Evolutionary conservation across 2,113 vertebrate genomes (phyloP).

Genomic region (Cottus gobio): DNA sequence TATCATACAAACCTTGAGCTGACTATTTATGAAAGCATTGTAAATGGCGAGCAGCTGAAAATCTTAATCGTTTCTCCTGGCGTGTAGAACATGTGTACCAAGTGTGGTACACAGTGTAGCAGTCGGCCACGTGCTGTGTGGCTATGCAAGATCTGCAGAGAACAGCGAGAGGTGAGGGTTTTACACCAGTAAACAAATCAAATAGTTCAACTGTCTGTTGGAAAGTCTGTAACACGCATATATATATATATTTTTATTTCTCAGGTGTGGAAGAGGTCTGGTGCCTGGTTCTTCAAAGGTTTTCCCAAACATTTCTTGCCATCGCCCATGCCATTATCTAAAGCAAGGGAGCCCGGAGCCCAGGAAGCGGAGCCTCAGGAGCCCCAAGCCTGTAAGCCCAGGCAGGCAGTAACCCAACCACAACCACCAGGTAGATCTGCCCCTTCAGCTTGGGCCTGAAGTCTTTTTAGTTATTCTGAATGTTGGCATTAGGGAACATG

Average conservation of each 20-base stretch:
- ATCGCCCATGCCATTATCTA: constrained; percentile 91
- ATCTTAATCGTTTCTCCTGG: constrained; percentile 29
- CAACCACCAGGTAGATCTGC: constrained; percentile 58
- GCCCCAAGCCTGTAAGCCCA: constrained; percentile 63
- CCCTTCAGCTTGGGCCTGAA: not conserved
- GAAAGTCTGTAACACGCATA: not conserved
- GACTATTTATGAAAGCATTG: not conserved
- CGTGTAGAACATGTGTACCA: constrained; percentile 93
- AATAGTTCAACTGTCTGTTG: not conserved
- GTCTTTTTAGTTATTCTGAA: not conserved
- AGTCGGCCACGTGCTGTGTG: constrained; percentile 90
- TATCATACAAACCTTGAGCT: not conserved
- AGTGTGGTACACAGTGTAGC: constrained; percentile 92
- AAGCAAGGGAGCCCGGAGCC: constrained; percentile 73
- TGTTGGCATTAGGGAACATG: not conserved
- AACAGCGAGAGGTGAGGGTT: constrained; percentile 93
- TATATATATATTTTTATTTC: not conserved
- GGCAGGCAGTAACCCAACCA: constrained; percentile 57
- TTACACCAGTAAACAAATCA: not conserved
- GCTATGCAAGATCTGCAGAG: constrained; percentile 98
- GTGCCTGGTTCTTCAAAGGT: constrained; percentile 99
- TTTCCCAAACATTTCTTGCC: constrained; percentile 95
- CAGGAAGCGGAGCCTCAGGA: constrained; percentile 48
- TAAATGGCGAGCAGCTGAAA: constrained; percentile 13
- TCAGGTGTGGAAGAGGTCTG: constrained; percentile 98